Conservation (phyloP, 2,888 invertebrate genomes). For the Aricia artaxerxes region DNA sequence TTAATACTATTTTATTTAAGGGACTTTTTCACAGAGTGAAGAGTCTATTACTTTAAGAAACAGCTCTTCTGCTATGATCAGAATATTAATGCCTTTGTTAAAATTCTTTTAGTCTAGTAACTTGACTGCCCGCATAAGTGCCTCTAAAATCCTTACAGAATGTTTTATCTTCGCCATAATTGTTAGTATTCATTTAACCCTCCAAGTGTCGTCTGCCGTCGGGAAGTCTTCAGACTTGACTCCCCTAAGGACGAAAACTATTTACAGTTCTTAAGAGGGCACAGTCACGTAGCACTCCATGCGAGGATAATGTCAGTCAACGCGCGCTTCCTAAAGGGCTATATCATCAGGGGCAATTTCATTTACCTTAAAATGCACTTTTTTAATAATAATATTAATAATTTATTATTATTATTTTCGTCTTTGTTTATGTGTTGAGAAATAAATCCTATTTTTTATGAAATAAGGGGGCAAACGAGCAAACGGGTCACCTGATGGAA, state of each 20-base stretch:
- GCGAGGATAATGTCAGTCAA: constrained; percentile 27
- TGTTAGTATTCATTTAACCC: neutral
- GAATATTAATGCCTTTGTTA: neutral
- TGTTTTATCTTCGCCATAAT: neutral
- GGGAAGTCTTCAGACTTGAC: constrained; percentile 19
- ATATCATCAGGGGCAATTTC: neutral
- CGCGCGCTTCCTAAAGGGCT: constrained; percentile 8
- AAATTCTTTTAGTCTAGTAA: neutral
- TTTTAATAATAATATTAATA: neutral
- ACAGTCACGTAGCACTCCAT: constrained; percentile 23
- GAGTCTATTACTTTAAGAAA: too few species aligned
- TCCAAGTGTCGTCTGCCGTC: constrained; percentile 18
- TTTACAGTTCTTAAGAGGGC: constrained; percentile 32
- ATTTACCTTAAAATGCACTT: neutral
- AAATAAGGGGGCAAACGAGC: too few species aligned
- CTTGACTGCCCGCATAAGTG: neutral
- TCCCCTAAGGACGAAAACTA: constrained; percentile 30
- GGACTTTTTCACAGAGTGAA: too few species aligned
- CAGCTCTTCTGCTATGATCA: neutral
- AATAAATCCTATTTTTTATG: neutral
- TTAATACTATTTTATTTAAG: too few species aligned
- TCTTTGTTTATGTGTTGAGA: neutral
- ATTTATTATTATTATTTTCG: too few species aligned
- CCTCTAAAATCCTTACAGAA: neutral
- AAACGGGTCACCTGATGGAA: too few species aligned